Evolutionary conservation across 2,888 invertebrate genomes (phyloP), one percentile per base, ranked within the genome.

Genomic region (Agrochola lychnidis): DNA sequence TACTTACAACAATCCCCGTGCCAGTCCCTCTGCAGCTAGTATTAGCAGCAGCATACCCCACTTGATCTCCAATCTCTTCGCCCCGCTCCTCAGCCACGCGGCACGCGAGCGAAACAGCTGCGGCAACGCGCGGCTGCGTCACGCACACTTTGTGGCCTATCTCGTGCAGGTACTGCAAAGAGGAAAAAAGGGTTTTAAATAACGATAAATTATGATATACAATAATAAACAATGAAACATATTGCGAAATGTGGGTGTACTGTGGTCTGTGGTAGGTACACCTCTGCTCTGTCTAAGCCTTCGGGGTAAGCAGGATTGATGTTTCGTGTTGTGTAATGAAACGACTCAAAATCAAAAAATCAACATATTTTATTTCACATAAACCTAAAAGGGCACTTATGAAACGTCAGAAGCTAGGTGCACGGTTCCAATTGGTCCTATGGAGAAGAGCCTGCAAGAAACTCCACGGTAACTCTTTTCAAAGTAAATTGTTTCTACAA

Each of bases 91-190:
- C 98, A 0, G 99, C 98, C 4, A 99, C 99, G 71, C 99, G 97
- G 81, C 97, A 97, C 0, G 99, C 99, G 30, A 99, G 97, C 45
- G 99, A 98, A 68, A 99, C 98, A 0, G 99, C 99, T 0, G 99
- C 99, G 0, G 99, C 98, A 75, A 99, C 97, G 16, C 99, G 97
- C 0, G 99, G 99, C 93, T 99, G 99, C 4, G 99, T 99, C 80
- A 99, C 97, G 66, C 98, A 99, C 70, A 99, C 98, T 79, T 97
- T 97, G 70, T 98, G 98, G 73, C 98, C 98, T 19, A 97, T 94
- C 67, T 99, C 99, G 87, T 98, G 95, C 42, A 99, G 96, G 92
- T 99, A 99, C 98, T 99, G 97, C 16, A 84, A 86, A 14, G 4
- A 64, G 4, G 3, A 45, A 10, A 70, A 0, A 14, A 14, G 9